Base-by-base conservation (phyloP, 23 tunicate species). In the Styela clava region DNA sequence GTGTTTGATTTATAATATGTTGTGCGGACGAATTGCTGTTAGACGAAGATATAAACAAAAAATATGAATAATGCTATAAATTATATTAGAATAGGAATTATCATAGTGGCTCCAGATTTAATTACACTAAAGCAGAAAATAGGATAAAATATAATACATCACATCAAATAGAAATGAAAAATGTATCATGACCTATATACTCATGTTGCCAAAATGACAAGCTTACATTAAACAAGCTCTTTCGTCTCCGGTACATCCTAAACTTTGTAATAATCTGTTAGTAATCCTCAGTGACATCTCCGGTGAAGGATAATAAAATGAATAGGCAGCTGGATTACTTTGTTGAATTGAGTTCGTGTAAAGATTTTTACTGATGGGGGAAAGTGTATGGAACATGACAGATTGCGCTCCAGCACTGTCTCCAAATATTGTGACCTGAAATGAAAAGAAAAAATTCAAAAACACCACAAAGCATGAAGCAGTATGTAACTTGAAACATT, bases 351-450 rank as follows among this genome's bases (percentile, higher is more conserved):
- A 89, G 20, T 69, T 56, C 34, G 77, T 74, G 52, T 83, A 91
- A 35, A 84, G 62, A 34, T 82, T 82, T 24, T 83, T 70, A 86
- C 97, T 91, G 34, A 31, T 70, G 21, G 51, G 3, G 16, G 97
- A 91, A 64, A 91, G 74, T 61, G 84, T 64, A 62, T 91, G 97
- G 63, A 91, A 86, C 89, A 85, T 83, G 0, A 82, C 83, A 16
- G 97, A 76, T 62, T 91, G 97, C 0, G 90, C 86, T 27, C 97
- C 97, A 78, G 97, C 89, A 63, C 97, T 91, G 44, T 82, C 35
- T 22, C 97, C 97, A 65, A 83, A 69, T 2, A 91, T n/a, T 31
- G 97, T 91, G 35, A 91, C 90, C 97, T n/a, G n/a, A n/a, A n/a
- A n/a, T n/a, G n/a, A n/a, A n/a, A n/a, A n/a, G n/a, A n/a, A n/a